These are phyloP conservation scores for Oligia strigilis DNA, from an alignment of 2,888 invertebrate genomes.

Conservation along the genomic window DNA sequence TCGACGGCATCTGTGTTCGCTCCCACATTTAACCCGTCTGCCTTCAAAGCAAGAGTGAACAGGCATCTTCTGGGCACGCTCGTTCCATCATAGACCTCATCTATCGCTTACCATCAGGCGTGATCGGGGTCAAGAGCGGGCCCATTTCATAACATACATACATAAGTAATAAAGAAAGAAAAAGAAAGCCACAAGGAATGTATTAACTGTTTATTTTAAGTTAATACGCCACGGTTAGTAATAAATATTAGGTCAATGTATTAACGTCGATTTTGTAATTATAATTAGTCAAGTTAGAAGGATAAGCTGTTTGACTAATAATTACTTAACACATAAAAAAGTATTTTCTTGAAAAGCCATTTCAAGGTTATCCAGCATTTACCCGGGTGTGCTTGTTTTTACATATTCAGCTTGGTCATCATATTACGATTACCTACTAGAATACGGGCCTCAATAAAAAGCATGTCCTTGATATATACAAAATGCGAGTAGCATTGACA, in stretches of 20 bases:
- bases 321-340: neutral
- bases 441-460: neutral
- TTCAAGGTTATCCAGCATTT: neutral
- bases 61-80: too few species aligned
- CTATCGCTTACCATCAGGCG: too few species aligned
- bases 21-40: too few species aligned
- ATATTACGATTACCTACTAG: neutral
- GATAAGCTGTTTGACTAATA: neutral
- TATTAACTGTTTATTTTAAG: neutral
- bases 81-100: too few species aligned
- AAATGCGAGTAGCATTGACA: neutral
- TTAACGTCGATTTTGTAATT: neutral
- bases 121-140: too few species aligned
- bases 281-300: neutral
- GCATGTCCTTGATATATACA: neutral
- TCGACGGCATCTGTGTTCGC: too few species aligned
- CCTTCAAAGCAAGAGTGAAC: too few species aligned
- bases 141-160: too few species aligned
- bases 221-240: neutral
- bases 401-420: neutral
- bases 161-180: too few species aligned
- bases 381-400: neutral
- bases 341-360: neutral
- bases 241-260: too few species aligned
- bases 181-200: too few species aligned